Evolutionary conservation across 1,140 invertebrate genomes (phyloP).

Genomic region (Caenorhabditis remanei): DNA sequence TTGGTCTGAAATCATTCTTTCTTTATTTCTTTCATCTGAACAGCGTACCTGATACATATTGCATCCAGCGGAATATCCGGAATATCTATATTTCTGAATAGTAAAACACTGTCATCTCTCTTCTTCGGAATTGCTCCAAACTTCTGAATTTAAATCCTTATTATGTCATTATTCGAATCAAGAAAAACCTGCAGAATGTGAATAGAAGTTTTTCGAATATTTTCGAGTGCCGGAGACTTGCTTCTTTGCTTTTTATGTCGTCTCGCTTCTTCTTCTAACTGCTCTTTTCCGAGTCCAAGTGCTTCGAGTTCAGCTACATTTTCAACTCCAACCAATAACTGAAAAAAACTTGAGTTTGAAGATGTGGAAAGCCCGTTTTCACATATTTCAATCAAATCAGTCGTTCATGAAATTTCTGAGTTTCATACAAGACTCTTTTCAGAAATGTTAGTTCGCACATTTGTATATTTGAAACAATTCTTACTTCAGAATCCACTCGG

Average conservation of each 20-base stretch:
- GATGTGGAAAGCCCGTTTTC: too few relatives aligned
- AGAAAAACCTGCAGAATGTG: conserved; percentile 61
- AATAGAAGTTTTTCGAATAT: conserved; percentile 69
- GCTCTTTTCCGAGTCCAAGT: conserved; percentile 45
- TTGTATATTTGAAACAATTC: neutral
- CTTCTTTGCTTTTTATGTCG: conserved; percentile 66
- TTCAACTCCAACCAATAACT: neutral
- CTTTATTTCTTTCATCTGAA: neutral
- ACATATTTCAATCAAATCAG: too few relatives aligned
- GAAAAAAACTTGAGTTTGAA: too few relatives aligned
- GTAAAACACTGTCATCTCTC: conserved; percentile 58
- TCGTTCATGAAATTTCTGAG: too few relatives aligned
- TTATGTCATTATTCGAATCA: neutral
- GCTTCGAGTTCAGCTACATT: conserved; percentile 56
- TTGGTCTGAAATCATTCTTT: conserved; percentile 48
- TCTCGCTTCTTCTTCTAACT: conserved; percentile 60
- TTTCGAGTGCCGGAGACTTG: conserved; percentile 74
- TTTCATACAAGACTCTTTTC: too few relatives aligned
- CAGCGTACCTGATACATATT: conserved; percentile 58
- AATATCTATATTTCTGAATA: conserved; percentile 63
- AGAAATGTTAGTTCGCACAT: neutral
- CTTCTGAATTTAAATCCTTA: conserved; percentile 52
- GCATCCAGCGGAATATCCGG: conserved; percentile 65
- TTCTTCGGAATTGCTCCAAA: conserved; percentile 67
- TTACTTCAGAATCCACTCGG: conserved; percentile 55